Percentiles rank a stretch among this genome's conserved stretches.
Evolutionary conservation across 2,113 vertebrate genomes (phyloP).

Genomic region (Jaculus jaculus): DNA sequence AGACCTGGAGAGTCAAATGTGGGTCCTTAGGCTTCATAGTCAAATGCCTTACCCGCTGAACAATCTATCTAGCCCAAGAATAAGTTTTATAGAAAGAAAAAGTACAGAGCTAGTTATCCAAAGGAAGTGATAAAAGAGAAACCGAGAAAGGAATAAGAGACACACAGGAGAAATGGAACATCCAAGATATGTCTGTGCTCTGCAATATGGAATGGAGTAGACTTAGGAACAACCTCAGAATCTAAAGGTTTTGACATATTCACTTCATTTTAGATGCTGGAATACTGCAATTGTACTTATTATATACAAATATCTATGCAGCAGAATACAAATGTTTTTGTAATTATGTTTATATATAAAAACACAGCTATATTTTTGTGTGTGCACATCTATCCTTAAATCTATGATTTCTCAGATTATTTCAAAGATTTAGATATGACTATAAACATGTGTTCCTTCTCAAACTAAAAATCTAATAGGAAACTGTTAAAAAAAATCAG

Average conservation of each 20-base stretch:
- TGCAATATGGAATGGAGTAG: neutral
- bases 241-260: neutral
- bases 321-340: neutral
- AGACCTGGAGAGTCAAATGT: too few relatives aligned
- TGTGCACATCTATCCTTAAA: neutral
- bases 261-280: neutral
- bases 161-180: neutral
- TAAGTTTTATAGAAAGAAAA: too few relatives aligned
- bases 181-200: neutral
- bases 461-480: constrained; percentile 7
- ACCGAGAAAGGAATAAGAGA: neutral
- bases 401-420: neutral
- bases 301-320: neutral
- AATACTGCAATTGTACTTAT: neutral
- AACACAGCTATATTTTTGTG: neutral
- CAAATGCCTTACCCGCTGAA: too few relatives aligned
- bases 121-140: neutral
- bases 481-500: neutral
- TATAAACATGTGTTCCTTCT: neutral
- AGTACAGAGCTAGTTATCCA: neutral
- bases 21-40: too few relatives aligned
- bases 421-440: neutral
- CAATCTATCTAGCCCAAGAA: too few relatives aligned
- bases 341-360: neutral
- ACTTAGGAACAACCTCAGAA: neutral